Percentiles rank a stretch among this genome's conserved stretches.
These are phyloP conservation scores for Temnothorax unifasciatus DNA, from an alignment of 2,888 invertebrate species.

Conservation along the genomic window DNA sequence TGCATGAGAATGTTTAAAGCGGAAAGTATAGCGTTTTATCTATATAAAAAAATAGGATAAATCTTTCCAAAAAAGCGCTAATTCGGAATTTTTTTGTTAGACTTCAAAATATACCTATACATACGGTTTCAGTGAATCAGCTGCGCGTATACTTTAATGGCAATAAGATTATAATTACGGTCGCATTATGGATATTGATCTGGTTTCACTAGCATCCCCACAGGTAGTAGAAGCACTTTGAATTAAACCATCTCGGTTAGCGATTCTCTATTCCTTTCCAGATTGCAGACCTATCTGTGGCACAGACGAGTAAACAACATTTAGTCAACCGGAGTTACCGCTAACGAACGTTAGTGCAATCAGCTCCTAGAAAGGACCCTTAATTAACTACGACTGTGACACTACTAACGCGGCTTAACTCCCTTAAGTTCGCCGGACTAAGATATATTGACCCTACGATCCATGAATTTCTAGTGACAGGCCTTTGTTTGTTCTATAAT, in stretches of 20 bases:
- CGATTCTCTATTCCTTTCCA: constrained; percentile 35
- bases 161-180: constrained; percentile 1
- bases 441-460: constrained; percentile 7
- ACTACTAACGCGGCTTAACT: constrained; percentile 34
- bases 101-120: neutral
- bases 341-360: constrained; percentile 55
- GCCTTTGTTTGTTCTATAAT: constrained; percentile 3
- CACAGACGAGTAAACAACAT: constrained; percentile 48
- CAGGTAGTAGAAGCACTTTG: neutral
- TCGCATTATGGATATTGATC: neutral
- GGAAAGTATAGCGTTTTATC: neutral
- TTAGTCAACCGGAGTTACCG: constrained; percentile 43
- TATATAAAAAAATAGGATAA: too few relatives aligned
- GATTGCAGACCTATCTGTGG: constrained; percentile 49
- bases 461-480: constrained; percentile 4
- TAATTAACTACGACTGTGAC: constrained; percentile 51
- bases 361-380: constrained; percentile 26
- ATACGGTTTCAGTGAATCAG: neutral
- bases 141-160: neutral
- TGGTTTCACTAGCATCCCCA: neutral
- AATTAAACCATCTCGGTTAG: constrained; percentile 23
- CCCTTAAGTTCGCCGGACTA: constrained; percentile 24
- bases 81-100: neutral
- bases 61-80: neutral
- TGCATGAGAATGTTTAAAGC: neutral